Base-by-base conservation (phyloP, 2,888 invertebrate genomes). In the Melinaea menophilus region DNA sequence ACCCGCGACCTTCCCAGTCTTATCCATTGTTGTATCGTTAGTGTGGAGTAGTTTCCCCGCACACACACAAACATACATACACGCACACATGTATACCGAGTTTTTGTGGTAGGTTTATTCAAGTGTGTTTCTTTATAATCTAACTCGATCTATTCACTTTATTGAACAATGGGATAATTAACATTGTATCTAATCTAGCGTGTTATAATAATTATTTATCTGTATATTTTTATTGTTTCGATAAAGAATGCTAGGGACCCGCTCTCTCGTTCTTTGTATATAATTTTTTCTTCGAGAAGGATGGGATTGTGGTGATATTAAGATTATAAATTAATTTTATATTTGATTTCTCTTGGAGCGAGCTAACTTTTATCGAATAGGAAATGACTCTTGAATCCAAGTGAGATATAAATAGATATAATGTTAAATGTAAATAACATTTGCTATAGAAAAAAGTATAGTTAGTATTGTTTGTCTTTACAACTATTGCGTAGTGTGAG, bases 131-230 rank as follows among this genome's bases (percentile, higher is more conserved):
- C 71, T 72, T 75, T 72, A 71, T 70, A 72, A 73, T 74, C 73
- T 71, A 74, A 74, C 73, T 69, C 67, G 75, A 75, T 76, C 75
- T 75, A 75, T 77, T 77, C 77, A 73, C 70, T 73, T 71, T 71
- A 71, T 70, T 69, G 75, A 79, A 83, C 82, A 83, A 83, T 82
- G 72, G 78, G 70, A 72, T 80, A 81, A 82, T 82, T 81, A 81
- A 75, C 76, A 68, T 73, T 74, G 74, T 75, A 77, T 75, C 75
- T 78, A 76, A 77, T 76, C 75, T 74, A 75, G 73, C 73, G 73
- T 76, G 75, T 78, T 79, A 78, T 78, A 76, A 77, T 77, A 78
- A 76, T 76, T 74, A 76, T 79, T 78, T 79, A 74, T 75, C 73
- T 75, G 72, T 73, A 75, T 77, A 74, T 75, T 78, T 75, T 75